A percentile compares a stretch with the other conserved stretches of the same genome.
Evolutionary conservation across 2,113 vertebrate genomes (phyloP).

Genomic region (Phaethornis superciliosus): DNA sequence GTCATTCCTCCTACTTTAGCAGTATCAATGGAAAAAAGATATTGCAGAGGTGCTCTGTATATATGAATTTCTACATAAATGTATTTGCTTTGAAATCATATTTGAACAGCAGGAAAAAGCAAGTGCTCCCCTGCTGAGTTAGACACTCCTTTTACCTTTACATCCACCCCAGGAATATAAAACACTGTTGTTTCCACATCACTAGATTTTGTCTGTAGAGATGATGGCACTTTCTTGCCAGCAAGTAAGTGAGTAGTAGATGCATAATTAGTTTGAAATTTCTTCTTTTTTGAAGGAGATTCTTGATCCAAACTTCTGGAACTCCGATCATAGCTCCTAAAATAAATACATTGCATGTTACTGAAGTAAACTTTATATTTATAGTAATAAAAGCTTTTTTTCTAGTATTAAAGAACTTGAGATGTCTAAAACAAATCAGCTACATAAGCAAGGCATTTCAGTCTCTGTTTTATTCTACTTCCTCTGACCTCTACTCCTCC

Average conservation of each 20-base stretch:
- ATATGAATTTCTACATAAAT: not conserved
- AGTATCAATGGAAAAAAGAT: not conserved
- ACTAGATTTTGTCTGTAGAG: constrained; percentile 91
- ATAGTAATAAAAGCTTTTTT: not conserved
- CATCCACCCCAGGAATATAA: constrained; percentile 98
- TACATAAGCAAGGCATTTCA: not conserved
- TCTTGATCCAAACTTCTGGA: constrained; percentile 94
- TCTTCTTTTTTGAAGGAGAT: constrained; percentile 96
- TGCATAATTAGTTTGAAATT: constrained; percentile 89
- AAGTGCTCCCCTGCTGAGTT: not conserved
- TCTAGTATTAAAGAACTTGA: not conserved
- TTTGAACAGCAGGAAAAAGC: not conserved
- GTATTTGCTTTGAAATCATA: not conserved
- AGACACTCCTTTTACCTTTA: constrained; percentile 84
- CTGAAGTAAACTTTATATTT: not conserved
- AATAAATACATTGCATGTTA: not conserved
- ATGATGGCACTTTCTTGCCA: constrained; percentile 93
- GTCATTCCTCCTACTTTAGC: not conserved
- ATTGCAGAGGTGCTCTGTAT: not conserved
- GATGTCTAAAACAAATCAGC: not conserved
- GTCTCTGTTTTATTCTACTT: not conserved
- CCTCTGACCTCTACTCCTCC: not conserved
- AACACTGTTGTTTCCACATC: constrained; percentile 97
- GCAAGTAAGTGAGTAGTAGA: constrained; percentile 90
- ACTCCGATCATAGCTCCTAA: constrained; percentile 92